Conservation (phyloP, 2,113 vertebrate genomes). For the Lepus europaeus region DNA sequence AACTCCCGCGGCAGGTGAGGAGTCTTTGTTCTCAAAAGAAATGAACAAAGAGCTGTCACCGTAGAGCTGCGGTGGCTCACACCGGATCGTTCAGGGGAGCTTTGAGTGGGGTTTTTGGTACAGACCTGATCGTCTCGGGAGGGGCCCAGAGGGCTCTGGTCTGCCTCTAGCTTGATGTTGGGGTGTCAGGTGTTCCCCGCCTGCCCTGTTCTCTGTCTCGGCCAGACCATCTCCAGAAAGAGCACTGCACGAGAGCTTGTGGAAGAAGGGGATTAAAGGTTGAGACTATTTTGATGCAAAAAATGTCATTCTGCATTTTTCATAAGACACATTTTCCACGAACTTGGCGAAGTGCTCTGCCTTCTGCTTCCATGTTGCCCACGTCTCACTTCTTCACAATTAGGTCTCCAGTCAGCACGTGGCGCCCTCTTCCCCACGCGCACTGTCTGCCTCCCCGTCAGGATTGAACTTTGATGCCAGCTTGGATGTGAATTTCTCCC, state of each 20-base stretch:
- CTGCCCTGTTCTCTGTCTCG: background rate
- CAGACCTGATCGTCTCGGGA: background rate
- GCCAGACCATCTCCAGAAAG: background rate
- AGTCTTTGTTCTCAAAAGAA: conserved; percentile 56
- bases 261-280: too few species aligned
- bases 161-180: background rate
- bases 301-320: too few species aligned
- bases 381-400: background rate
- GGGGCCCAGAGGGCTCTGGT: background rate
- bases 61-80: conserved; percentile 10
- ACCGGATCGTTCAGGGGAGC: background rate
- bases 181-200: conserved; percentile 17
- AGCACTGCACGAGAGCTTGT: too few species aligned
- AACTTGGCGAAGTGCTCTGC: background rate
- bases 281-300: too few species aligned
- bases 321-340: too few species aligned
- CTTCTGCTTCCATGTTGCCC: background rate
- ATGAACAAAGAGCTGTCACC: background rate
- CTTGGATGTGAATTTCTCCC: background rate
- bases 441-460: background rate
- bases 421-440: background rate
- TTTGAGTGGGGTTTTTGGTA: background rate
- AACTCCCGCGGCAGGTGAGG: conserved; percentile 94
- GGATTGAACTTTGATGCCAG: background rate
- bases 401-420: background rate